Base-by-base conservation (phyloP, 2,113 vertebrate species). In the Lasiurus borealis region DNA sequence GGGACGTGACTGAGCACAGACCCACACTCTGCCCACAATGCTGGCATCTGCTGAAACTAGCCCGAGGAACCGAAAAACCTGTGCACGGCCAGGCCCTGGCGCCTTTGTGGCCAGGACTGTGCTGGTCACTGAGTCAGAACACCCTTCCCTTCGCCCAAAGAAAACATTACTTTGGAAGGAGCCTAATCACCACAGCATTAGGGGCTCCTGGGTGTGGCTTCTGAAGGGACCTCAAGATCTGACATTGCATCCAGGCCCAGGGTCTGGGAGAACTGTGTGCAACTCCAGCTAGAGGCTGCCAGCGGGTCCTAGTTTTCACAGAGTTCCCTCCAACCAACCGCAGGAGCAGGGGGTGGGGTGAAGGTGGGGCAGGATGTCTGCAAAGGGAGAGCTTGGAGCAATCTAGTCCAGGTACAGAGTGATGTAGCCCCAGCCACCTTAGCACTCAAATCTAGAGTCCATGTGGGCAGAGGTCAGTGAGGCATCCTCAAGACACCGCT, bases 361-460 rank as follows among this genome's bases (percentile, higher is more conserved):
- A 48, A 69, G 50, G 2, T 1, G 1, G 31, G 69, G 25, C 14
- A 48, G 15, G 7, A 2, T 3, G 23, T 15, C 52, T 59, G 27
- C 36, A 66, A 48, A 90, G 31, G 21, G 2, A 59, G 2, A 8
- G 44, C 23, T 0, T 0, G 0, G 46, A 18, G 4, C 4, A 6
- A 25, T 19, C 77, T 52, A 5, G 15, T 72, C 27, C 40, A 73
- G 54, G 34, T 27, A 44, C 6, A 0, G 21, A 48, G 48, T 9
- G 36, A 27, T 6, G 2, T 0, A 84, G 57, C 14, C 29, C 3
- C 57, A 44, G 73, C 18, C 18, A 21, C 62, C 25, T 75, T 0
- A 0, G 34, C 15, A 44, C 40, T 46, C 64, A 29, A 27, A 59
- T 73, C 54, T 36, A 34, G 54, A 48, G 18, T 71, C 69, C 48